Evolutionary conservation across 2,113 vertebrate genomes (phyloP).

Genomic region (Osmerus eperlanus): DNA sequence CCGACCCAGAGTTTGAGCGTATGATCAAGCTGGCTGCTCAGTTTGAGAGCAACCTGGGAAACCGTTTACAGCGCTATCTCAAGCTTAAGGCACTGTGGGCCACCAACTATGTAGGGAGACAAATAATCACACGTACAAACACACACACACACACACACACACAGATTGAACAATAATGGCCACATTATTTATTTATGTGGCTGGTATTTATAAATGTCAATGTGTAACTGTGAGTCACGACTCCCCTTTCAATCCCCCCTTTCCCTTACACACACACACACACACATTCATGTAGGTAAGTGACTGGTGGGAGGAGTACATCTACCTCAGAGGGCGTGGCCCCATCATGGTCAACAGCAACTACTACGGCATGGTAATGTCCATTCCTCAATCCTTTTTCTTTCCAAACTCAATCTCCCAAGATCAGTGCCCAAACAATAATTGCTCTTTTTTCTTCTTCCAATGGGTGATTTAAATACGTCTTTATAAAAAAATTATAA

Average conservation of each 20-base stretch:
- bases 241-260: neutral
- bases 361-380: conserved; percentile 85
- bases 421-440: too few species aligned
- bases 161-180: neutral
- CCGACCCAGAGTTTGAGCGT: conserved; percentile 62
- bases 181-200: too few species aligned
- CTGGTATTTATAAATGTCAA: neutral
- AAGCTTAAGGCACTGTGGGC: conserved; percentile 86
- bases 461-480: neutral
- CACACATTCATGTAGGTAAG: conserved; percentile 72
- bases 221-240: neutral
- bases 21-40: conserved; percentile 65
- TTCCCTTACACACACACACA: neutral
- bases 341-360: conserved; percentile 89
- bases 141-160: neutral
- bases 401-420: neutral
- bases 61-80: conserved; percentile 80
- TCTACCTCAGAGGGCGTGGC: conserved; percentile 78
- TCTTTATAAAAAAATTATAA: too few species aligned
- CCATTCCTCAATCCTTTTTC: neutral
- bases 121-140: neutral
- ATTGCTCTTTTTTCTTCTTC: neutral
- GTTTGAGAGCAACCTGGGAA: conserved; percentile 77
- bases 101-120: conserved; percentile 81
- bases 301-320: conserved; percentile 91